Conservation (phyloP, 2,113 vertebrate genomes). For the Pollachius pollachius region DNA sequence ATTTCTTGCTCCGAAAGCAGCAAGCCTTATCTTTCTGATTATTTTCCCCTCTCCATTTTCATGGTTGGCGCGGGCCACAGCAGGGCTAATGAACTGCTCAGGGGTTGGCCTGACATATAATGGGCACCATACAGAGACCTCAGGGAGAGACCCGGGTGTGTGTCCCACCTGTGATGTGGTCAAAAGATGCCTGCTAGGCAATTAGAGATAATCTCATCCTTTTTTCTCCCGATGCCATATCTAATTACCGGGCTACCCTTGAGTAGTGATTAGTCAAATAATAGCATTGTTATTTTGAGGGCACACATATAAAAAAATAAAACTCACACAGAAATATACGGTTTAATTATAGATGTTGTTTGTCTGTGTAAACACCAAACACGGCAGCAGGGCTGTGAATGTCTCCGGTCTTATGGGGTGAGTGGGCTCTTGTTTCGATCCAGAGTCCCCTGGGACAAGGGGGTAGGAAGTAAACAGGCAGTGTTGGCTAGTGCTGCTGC, state of each 20-base stretch:
- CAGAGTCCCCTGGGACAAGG: constrained; percentile 38
- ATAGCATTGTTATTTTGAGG: constrained; percentile 18
- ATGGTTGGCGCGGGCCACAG: constrained; percentile 26
- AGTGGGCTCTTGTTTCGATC: constrained; percentile 35
- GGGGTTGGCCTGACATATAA: constrained; percentile 49
- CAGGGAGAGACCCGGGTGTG: constrained; percentile 23
- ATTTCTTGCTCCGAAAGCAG: constrained; percentile 3
- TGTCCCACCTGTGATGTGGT: constrained; percentile 51
- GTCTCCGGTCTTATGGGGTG: constrained; percentile 30
- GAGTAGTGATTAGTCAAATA: constrained; percentile 46
- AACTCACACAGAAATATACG: too few relatives aligned
- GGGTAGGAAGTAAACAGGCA: constrained; percentile 8
- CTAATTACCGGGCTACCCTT: constrained; percentile 34
- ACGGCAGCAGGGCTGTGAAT: constrained; percentile 3
- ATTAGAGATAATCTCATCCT: constrained; percentile 46
- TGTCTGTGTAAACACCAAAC: constrained; percentile 28
- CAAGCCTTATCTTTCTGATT: constrained; percentile 13
- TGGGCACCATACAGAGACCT: constrained; percentile 35
- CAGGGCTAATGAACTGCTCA: constrained; percentile 41
- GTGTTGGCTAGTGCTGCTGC: too few relatives aligned
- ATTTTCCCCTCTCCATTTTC: constrained; percentile 28
- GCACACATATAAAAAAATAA: too few relatives aligned
- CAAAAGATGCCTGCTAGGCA: constrained; percentile 37
- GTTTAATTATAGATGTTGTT: constrained; percentile 46
- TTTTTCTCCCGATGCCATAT: constrained; percentile 27